Conservation (phyloP, 1,140 invertebrate species). For the Solenopsis invicta region DNA sequence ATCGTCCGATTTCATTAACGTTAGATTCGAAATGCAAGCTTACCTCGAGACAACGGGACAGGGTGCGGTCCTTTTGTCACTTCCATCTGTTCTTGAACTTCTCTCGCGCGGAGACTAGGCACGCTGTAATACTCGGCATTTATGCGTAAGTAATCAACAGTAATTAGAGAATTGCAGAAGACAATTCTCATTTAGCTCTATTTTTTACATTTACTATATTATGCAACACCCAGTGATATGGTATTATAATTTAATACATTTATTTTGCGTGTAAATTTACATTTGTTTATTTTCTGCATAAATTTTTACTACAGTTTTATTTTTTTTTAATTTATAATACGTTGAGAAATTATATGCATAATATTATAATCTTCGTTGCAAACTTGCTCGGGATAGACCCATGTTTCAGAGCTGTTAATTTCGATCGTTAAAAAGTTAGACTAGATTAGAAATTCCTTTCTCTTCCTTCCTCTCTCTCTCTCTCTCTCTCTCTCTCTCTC, state of each 20-base stretch:
- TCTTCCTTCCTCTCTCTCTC: neutral
- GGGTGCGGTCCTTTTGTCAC: neutral
- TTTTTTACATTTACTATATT: neutral
- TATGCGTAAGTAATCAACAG: neutral
- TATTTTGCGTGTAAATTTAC: neutral
- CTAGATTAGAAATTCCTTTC: slow-evolving; percentile 38
- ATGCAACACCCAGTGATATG: no score
- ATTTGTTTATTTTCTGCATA: neutral
- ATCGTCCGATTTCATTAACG: slow-evolving; percentile 68
- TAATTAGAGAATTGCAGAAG: neutral
- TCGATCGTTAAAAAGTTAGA: slow-evolving; percentile 42
- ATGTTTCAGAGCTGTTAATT: slow-evolving; percentile 36
- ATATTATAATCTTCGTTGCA: slow-evolving; percentile 5
- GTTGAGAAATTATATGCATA: neutral
- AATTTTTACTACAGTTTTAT: neutral
- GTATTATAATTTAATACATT: neutral
- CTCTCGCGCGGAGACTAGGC: neutral
- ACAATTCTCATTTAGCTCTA: neutral
- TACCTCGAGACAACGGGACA: slow-evolving; percentile 12
- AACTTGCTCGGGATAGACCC: neutral
- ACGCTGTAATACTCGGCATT: neutral
- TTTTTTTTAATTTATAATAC: neutral
- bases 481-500: neutral
- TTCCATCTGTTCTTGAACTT: slow-evolving; percentile 4
- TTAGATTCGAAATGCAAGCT: slow-evolving; percentile 63